Evolutionary conservation across 2,113 vertebrate genomes (phyloP).

Genomic region (Sialia sialis): DNA sequence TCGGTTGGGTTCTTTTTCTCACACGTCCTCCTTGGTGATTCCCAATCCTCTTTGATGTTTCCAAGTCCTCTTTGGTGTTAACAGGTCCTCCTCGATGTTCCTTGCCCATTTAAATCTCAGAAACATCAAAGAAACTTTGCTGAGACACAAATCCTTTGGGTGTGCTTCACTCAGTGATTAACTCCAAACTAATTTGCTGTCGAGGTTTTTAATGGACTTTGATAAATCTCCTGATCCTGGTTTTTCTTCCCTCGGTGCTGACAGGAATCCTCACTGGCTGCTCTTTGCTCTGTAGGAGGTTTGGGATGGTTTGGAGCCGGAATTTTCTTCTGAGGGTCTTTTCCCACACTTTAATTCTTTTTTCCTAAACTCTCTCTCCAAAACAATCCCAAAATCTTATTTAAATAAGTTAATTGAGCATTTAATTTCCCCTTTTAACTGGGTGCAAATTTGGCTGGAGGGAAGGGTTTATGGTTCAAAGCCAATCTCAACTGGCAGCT

Average conservation of each 20-base stretch:
- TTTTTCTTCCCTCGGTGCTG: neutral
- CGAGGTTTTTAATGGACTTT: neutral
- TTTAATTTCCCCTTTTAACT: neutral
- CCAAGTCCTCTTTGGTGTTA: accelerated
- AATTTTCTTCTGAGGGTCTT: neutral
- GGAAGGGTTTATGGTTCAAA: neutral
- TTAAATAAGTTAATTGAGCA: neutral
- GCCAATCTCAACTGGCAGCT: neutral
- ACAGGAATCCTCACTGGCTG: neutral
- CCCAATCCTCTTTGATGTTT: accelerated
- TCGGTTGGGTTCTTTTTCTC: neutral
- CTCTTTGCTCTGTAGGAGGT: neutral
- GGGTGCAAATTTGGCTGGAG: neutral
- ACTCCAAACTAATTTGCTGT: neutral
- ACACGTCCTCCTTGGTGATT: accelerated
- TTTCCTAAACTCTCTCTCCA: neutral
- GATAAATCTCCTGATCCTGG: neutral
- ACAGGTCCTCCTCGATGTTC: accelerated
- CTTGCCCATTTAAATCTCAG: neutral
- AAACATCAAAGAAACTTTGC: neutral
- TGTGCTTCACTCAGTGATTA: neutral
- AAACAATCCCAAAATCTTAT: neutral
- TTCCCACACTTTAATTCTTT: neutral
- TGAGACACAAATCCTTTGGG: neutral
- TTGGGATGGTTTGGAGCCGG: neutral